Percentiles rank a stretch among this genome's conserved stretches.
Evolutionary conservation across 2,888 invertebrate genomes (phyloP).

Genomic region (Pyrrhia umbra): DNA sequence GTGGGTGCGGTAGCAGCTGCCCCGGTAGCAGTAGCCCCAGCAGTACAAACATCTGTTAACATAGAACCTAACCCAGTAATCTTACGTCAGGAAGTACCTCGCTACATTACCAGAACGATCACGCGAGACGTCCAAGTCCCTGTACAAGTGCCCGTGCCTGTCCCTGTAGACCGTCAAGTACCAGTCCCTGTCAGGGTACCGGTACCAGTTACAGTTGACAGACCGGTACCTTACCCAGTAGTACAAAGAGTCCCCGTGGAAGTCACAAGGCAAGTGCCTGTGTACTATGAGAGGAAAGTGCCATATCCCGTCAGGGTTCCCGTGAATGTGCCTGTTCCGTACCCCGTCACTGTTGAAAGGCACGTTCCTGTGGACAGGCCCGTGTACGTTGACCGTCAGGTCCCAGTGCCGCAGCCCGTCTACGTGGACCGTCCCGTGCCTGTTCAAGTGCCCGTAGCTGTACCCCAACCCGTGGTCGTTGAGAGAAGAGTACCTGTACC

Average conservation of each 20-base stretch:
- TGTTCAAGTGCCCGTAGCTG: conserved; percentile 90
- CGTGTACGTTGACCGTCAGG: conserved; percentile 90
- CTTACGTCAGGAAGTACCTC: conserved; percentile 84
- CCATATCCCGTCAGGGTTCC: conserved; percentile 89
- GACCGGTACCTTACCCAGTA: conserved; percentile 88
- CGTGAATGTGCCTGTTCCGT: conserved; percentile 89
- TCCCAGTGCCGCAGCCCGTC: conserved; percentile 88
- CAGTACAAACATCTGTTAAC: conserved; percentile 81
- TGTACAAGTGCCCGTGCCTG: conserved; percentile 87
- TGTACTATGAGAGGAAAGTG: conserved; percentile 86
- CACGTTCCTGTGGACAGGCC: conserved; percentile 91
- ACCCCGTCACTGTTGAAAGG: conserved; percentile 90
- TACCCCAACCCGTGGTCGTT: conserved; percentile 60
- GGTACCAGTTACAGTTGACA: conserved; percentile 88
- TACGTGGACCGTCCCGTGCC: conserved; percentile 89
- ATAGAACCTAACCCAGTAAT: conserved; percentile 85
- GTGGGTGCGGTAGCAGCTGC: conserved; percentile 63
- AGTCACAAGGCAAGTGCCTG: conserved; percentile 85
- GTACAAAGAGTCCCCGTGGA: conserved; percentile 89
- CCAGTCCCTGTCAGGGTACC: conserved; percentile 88
- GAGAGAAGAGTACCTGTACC: conserved; percentile 60
- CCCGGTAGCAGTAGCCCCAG: conserved; percentile 67
- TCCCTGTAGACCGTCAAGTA: conserved; percentile 85
- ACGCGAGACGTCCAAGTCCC: conserved; percentile 85
- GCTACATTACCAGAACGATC: conserved; percentile 85